A percentile compares a stretch with the other conserved stretches of the same genome.
These are phyloP conservation scores for Cylas formicarius DNA, from an alignment of 1,140 invertebrate genomes.

Conservation along the genomic window DNA sequence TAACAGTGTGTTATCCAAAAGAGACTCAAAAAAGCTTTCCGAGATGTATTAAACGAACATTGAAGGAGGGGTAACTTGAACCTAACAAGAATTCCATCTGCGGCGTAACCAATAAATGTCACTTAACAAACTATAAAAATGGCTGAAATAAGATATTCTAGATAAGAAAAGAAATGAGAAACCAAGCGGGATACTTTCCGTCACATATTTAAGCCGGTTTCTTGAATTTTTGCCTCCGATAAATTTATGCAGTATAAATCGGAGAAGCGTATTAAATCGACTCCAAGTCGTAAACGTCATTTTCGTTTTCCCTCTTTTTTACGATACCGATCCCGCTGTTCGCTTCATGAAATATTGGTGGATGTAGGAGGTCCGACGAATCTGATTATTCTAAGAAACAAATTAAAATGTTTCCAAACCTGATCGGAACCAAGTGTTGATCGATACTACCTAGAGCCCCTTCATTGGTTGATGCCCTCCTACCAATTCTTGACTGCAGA, in stretches of 20 bases:
- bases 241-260: no score
- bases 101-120: constrained; percentile 4
- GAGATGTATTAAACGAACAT: no score
- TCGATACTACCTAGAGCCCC: no score
- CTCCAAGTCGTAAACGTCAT: constrained; percentile 6
- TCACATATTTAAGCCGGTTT: not conserved
- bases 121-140: constrained; percentile 5
- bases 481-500: no score
- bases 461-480: no score
- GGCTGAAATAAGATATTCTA: constrained; percentile 7
- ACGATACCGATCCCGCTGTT: not conserved
- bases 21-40: no score
- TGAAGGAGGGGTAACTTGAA: constrained; percentile 2
- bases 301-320: constrained; percentile 7
- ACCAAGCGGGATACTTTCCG: constrained; percentile 1
- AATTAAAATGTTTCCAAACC: no score
- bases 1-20: constrained; percentile 8
- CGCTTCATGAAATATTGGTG: no score
- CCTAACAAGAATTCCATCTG: not conserved
- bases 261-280: not conserved
- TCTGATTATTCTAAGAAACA: no score
- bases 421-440: no score
- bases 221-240: no score
- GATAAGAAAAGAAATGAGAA: not conserved
- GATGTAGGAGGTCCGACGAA: no score